phyloP scores from a whole-genome alignment of 2,888 invertebrate genomes.

The Mantis religiosa region DNA sequence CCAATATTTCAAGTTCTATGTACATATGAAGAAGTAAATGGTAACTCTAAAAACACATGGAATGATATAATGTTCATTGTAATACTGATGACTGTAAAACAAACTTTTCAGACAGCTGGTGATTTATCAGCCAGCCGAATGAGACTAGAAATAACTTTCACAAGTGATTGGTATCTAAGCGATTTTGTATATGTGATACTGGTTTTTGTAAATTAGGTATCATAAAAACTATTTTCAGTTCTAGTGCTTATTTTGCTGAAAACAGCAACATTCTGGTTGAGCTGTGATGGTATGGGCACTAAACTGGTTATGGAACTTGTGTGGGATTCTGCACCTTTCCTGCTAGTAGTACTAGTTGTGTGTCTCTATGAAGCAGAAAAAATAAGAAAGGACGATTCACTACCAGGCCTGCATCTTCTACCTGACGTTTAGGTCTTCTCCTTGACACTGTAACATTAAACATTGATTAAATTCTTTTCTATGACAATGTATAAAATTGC shows the following conservation, averaged over 20 bases:
- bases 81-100: not conserved
- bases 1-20: not conserved
- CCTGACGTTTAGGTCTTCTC: not conserved
- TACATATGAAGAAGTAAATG: not conserved
- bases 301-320: constrained; percentile 34
- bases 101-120: not conserved
- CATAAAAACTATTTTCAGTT: not conserved
- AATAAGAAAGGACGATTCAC: constrained; percentile 39
- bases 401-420: constrained; percentile 32
- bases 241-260: not conserved
- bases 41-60: not conserved
- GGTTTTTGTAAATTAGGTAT: not conserved
- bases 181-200: no score
- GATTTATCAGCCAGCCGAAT: not conserved
- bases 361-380: constrained; percentile 36
- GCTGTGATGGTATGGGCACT: not conserved
- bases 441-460: not conserved
- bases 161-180: no score
- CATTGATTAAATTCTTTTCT: not conserved
- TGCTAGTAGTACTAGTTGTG: constrained; percentile 36
- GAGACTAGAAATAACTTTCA: not conserved
- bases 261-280: not conserved
- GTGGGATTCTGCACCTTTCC: constrained; percentile 38
- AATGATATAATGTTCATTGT: not conserved
- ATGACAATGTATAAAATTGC: no score